A percentile compares a stretch with the other conserved stretches of the same genome.
phyloP scores from a whole-genome alignment of 2,113 vertebrate species.

The Dasyornis broadbenti region DNA sequence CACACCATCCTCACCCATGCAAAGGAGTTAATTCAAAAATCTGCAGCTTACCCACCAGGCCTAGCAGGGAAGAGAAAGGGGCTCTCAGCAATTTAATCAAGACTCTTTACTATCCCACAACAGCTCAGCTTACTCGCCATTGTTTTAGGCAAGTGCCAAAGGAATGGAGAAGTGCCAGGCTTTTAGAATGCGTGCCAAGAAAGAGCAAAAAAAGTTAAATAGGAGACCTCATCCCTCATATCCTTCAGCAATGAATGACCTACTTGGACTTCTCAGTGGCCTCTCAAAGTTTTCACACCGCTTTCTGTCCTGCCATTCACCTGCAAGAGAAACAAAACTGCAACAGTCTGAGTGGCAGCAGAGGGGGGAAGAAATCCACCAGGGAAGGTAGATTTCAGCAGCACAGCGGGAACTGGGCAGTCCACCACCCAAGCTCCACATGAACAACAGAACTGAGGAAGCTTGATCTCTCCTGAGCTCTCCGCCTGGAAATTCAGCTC shows the following conservation, averaged over 20 bases:
- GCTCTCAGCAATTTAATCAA: not conserved
- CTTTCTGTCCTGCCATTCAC: conserved; percentile 6
- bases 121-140: not conserved
- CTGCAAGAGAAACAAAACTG: not conserved
- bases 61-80: not conserved
- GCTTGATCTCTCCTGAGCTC: not conserved
- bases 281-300: not conserved
- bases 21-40: not conserved
- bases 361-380: not conserved
- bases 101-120: conserved; percentile 2
- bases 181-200: not conserved
- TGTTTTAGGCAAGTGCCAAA: conserved; percentile 17
- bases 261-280: conserved; percentile 15
- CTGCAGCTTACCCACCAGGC: not conserved
- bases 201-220: conserved; percentile 14
- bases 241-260: not conserved
- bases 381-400: not conserved
- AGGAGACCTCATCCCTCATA: conserved; percentile 7
- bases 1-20: not conserved
- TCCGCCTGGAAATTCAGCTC: not conserved
- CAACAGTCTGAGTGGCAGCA: not conserved
- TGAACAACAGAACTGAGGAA: not conserved
- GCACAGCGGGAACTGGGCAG: not conserved
- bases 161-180: not conserved
- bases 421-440: not conserved